Base-by-base conservation (phyloP, 2,888 invertebrate species). In the Erannis defoliaria region DNA sequence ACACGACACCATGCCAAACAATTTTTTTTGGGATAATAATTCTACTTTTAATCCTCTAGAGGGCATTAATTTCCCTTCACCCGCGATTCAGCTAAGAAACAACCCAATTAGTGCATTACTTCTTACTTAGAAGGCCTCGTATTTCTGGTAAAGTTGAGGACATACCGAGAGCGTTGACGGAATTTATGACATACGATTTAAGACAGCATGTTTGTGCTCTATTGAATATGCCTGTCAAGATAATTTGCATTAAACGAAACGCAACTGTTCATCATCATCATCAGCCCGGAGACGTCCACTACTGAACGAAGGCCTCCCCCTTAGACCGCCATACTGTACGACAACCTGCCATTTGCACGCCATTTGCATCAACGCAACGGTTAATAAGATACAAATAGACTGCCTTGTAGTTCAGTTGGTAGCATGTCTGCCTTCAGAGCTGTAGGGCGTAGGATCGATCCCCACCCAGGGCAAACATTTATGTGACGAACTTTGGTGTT, bases 41-140 rank as follows among this genome's bases (percentile, higher is more conserved):
- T 85, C 83, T 83, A 76, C 76, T 72, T 85, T 91, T 87, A 54
- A 90, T 88, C 84, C 87, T 84, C 86, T 77, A 68, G 81, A 70
- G 83, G 81, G 86, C 85, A 89, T 88, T 90, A 85, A 88, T 89
- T 88, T 86, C 84, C 88, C 86, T 85, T 88, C 87, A 84, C 78
- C 82, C 82, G 74, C 82, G 76, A 88, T 87, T 82, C 80, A 67
- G 74, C 71, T 73, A 77, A 77, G 78, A 85, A 89, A 88, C 85
- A 85, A 74, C 73, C 83, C 86, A 90, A 89, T 88, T 90, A 88
- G 84, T 84, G 81, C 84, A 86, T 88, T 86, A 84, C 82, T 85
- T 85, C 81, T 79, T 78, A 82, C 79, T 85, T 79, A 76, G 74
- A 72, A 72, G 67, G 72, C 66, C 73, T 76, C 75, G 69, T 71